These are phyloP conservation scores for Bos indicus DNA, from an alignment of 2,113 vertebrate species.

Conservation along the genomic window DNA sequence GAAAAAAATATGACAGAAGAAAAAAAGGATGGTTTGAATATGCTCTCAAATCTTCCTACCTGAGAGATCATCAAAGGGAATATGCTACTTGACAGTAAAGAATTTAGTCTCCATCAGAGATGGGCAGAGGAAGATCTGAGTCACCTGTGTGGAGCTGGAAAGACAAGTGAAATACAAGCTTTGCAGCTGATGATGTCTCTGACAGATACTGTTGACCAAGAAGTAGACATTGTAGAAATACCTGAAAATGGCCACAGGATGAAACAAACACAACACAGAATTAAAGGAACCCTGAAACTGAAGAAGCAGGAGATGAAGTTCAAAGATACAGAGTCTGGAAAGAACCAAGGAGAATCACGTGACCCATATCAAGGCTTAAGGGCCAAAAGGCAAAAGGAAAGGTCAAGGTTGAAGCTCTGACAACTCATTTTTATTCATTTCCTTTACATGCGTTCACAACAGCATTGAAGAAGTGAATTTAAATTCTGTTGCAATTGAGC, in stretches of 20 bases:
- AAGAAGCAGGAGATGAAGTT: constrained; percentile 38
- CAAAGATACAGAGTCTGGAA: constrained; percentile 14
- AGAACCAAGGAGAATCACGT: not conserved
- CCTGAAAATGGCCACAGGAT: not conserved
- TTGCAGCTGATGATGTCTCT: not conserved
- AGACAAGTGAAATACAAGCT: not conserved
- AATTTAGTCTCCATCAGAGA: not conserved
- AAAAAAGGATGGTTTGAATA: not conserved
- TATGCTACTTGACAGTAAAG: not conserved
- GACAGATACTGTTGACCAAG: not conserved
- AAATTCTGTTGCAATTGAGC: constrained; percentile 15
- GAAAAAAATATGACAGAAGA: not conserved
- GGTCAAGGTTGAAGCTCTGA: constrained; percentile 45
- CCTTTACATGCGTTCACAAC: not conserved
- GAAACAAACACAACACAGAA: not conserved
- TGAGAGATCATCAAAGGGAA: not conserved
- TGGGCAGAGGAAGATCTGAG: not conserved
- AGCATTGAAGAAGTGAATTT: not conserved
- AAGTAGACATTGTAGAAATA: not conserved
- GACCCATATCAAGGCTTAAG: constrained; percentile 50
- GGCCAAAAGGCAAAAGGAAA: constrained; percentile 42
- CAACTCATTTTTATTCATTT: constrained; percentile 39
- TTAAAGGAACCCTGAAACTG: not conserved
- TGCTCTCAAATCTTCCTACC: not conserved
- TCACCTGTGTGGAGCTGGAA: not conserved